Evolutionary conservation across 2,113 vertebrate genomes (phyloP).

Genomic region (Eubucco bourcierii): DNA sequence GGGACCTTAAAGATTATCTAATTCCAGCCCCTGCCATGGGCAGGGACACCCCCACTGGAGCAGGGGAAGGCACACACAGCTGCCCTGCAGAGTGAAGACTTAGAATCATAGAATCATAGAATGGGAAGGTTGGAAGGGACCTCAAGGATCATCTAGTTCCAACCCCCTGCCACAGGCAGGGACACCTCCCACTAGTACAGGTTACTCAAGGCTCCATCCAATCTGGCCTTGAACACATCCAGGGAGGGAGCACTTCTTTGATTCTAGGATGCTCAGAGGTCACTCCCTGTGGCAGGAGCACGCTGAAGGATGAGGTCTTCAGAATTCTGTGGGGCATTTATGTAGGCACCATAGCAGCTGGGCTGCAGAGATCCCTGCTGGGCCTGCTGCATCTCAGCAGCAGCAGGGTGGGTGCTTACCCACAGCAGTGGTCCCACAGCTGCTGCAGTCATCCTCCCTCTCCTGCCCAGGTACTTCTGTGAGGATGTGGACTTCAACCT

Average conservation of each 20-base stretch:
- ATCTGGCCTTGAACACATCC: too few relatives aligned
- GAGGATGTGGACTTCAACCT: constrained; percentile 98
- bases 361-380: neutral
- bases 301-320: neutral
- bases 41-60: neutral
- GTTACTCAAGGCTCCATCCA: too few relatives aligned
- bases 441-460: neutral
- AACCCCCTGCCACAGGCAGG: too few relatives aligned
- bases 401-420: neutral
- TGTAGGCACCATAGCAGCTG: neutral
- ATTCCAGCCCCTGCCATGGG: too few relatives aligned
- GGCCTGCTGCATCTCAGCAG: neutral
- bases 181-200: too few relatives aligned
- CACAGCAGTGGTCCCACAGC: neutral
- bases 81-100: neutral
- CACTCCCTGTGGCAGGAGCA: neutral
- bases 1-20: too few relatives aligned
- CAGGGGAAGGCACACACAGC: neutral
- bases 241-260: too few relatives aligned
- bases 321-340: neutral
- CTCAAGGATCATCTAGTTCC: too few relatives aligned
- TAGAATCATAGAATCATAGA: too few relatives aligned
- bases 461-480: constrained; percentile 86
- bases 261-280: neutral
- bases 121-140: too few relatives aligned